Evolutionary conservation across 2,797 vertebrate genomes (phyloP).

Genomic region (Holocentrus rufus): DNA sequence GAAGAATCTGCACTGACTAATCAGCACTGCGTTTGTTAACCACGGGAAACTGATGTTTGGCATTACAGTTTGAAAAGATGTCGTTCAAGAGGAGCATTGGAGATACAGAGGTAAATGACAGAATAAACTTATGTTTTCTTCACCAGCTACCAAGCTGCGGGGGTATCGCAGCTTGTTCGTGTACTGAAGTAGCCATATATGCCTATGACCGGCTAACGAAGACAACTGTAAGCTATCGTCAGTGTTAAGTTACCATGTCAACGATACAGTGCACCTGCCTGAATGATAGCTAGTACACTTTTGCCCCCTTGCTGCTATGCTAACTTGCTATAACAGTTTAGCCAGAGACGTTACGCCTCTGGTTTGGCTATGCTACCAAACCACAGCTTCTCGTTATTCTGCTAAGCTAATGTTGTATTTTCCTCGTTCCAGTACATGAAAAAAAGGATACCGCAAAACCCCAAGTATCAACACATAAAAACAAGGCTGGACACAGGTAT

Average conservation of each 20-base stretch:
- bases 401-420: not conserved
- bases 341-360: too few species aligned
- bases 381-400: not conserved
- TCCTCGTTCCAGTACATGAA: constrained; percentile 83
- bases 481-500: constrained; percentile 92
- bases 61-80: constrained; percentile 78
- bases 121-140: not conserved
- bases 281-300: too few species aligned
- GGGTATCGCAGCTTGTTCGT: accelerated
- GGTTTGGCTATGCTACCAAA: too few species aligned
- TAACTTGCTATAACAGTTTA: too few species aligned
- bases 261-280: constrained; percentile 28
- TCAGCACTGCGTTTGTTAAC: constrained; percentile 61
- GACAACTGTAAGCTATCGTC: constrained; percentile 30
- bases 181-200: not conserved
- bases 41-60: constrained; percentile 21
- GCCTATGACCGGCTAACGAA: not conserved
- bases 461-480: constrained; percentile 89
- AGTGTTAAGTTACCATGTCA: constrained; percentile 51
- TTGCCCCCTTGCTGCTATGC: not conserved
- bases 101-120: constrained; percentile 78
- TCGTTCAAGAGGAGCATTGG: constrained; percentile 82
- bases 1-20: constrained; percentile 14
- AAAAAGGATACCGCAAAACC: constrained; percentile 89
- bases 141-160: accelerated